Percentiles rank a stretch among this genome's conserved stretches.
Conservation (phyloP, 2,797 vertebrate genomes). For the Bovichtus variegatus region DNA sequence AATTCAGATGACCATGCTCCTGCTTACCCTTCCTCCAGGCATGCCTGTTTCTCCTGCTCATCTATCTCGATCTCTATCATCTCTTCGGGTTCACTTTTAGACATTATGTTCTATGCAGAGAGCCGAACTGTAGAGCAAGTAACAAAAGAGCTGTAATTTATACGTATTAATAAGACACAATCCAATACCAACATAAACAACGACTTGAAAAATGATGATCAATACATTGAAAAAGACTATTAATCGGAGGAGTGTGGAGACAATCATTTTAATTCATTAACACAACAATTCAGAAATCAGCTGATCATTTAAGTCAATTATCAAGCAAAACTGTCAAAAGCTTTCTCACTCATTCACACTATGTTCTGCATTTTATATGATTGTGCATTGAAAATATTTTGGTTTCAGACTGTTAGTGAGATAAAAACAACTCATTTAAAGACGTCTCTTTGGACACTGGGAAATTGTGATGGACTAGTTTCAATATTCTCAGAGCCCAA, state of each 20-base stretch:
- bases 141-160: background rate
- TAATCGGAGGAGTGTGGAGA: background rate
- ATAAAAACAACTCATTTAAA: background rate
- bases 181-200: background rate
- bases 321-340: background rate
- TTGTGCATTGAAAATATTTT: background rate
- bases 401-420: background rate
- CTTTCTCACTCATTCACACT: background rate
- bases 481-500: background rate
- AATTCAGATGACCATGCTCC: background rate
- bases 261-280: background rate
- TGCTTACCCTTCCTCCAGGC: conserved; percentile 87
- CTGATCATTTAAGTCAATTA: background rate
- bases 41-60: conserved; percentile 90
- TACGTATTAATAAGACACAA: background rate
- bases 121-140: conserved; percentile 37
- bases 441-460: background rate
- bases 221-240: background rate
- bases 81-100: conserved; percentile 96
- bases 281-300: background rate
- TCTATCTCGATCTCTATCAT: conserved; percentile 99
- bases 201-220: no score
- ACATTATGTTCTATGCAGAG: conserved; percentile 83
- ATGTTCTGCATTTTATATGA: no score
- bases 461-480: background rate